Evolutionary conservation across 2,797 vertebrate species (phyloP).

Genomic region (Agapornis canus): DNA sequence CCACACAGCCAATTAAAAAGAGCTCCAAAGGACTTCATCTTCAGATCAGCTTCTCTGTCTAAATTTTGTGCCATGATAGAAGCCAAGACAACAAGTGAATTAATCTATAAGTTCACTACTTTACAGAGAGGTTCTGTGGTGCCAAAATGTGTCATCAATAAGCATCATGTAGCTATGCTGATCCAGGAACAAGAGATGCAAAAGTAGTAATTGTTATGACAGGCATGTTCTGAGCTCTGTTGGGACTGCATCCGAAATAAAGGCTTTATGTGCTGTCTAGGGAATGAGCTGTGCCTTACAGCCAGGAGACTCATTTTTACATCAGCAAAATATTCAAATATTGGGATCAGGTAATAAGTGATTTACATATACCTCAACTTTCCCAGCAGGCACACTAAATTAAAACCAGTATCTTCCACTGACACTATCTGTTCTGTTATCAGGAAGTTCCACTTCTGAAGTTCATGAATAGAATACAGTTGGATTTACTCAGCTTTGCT

Average conservation of each 20-base stretch:
- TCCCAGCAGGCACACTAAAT: neutral
- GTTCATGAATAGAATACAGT: neutral
- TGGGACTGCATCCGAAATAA: neutral
- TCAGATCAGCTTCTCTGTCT: neutral
- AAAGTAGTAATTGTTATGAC: neutral
- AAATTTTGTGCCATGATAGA: neutral
- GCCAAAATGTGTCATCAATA: neutral
- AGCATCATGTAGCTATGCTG: neutral
- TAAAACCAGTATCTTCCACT: neutral
- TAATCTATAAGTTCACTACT: neutral
- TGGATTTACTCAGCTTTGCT: neutral
- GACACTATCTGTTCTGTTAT: neutral
- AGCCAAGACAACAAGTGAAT: neutral
- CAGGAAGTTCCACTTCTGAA: neutral
- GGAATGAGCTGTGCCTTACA: neutral
- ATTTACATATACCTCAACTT: neutral
- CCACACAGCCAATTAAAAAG: neutral
- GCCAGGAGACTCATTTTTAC: neutral
- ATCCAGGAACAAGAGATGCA: neutral
- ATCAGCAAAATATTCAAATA: neutral
- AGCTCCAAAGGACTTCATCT: neutral
- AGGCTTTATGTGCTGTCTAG: neutral
- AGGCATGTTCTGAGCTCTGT: neutral
- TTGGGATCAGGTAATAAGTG: neutral
- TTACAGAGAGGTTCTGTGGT: neutral